Conservation (phyloP, 2,797 vertebrate species). For the Sphenopsis melanotis region DNA sequence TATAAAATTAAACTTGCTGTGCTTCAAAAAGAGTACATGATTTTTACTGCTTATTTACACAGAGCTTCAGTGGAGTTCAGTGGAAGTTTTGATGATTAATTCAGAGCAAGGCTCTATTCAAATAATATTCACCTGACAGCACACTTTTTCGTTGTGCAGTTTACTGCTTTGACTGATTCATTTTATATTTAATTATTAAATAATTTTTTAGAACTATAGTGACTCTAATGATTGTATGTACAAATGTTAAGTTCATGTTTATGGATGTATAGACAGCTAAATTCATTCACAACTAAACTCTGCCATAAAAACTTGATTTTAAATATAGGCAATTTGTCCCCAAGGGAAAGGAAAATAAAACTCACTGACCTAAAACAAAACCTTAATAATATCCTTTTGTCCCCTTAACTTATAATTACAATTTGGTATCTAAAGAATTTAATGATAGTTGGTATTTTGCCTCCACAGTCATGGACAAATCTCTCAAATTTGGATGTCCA, state of each 20-base stretch:
- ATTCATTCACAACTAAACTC: neutral
- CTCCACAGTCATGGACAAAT: neutral
- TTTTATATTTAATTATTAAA: neutral
- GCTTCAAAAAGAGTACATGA: neutral
- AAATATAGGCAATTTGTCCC: neutral
- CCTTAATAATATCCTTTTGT: fast-evolving
- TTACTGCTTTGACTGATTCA: neutral
- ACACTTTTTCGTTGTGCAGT: neutral
- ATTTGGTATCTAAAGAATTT: neutral
- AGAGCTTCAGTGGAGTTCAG: neutral
- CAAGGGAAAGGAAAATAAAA: neutral
- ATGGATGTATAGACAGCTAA: neutral
- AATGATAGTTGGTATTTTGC: neutral
- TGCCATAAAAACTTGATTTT: neutral
- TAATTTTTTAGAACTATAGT: neutral
- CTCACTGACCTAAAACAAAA: neutral
- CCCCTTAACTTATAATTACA: neutral
- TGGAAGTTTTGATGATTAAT: neutral
- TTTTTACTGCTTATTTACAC: neutral
- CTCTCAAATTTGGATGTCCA: neutral
- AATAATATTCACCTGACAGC: neutral
- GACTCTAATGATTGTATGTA: neutral
- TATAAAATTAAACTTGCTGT: neutral
- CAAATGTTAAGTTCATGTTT: neutral
- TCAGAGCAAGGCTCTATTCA: neutral